Evolutionary conservation across 2,888 invertebrate genomes (phyloP), one percentile per base, ranked within the genome.

Genomic region (Actias luna): DNA sequence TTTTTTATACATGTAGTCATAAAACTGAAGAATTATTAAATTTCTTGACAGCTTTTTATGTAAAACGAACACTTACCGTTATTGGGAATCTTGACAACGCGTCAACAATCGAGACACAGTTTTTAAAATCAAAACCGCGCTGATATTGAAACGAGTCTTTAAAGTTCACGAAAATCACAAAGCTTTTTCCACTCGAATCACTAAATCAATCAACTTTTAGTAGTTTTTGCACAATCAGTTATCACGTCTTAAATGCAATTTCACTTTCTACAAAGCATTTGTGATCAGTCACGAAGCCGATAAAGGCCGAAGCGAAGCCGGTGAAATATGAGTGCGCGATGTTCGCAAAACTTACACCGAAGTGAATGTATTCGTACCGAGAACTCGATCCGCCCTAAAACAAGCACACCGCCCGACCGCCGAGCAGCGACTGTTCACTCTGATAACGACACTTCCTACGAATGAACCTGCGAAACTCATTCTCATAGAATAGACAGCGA

Each of bases 351-450:
- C 88, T 92, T 92, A 82, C 78, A 76, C 72, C 82, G 83, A 78
- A 80, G 77, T 75, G 79, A 74, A 73, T 73, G 70, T 65, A 70
- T 72, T 71, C 74, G 79, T 67, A 73, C 66, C 67, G 70, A 73
- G 74, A 74, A 74, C 69, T 66, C 76, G 72, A 70, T 70, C 70
- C 76, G 72, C 69, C 80, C 78, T 72, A 71, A 71, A 77, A 79
- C 83, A 75, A 83, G 84, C 83, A 77, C 86, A 87, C 89, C 81
- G 88, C 83, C 80, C 89, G 88, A 85, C 73, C 82, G 89, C 84
- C 86, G 88, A 90, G 84, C 88, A 87, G 89, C 91, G 88, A 92
- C 92, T 92, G 92, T 89, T 89, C 91, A 92, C 92, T 92, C 91
- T 89, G 90, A 91, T 92, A 92, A 90, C 89, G 84, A 86, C 80